A percentile compares a stretch with the other conserved stretches of the same genome.
Conservation (phyloP, 2,888 invertebrate genomes). For the Lepidonotus clava region DNA sequence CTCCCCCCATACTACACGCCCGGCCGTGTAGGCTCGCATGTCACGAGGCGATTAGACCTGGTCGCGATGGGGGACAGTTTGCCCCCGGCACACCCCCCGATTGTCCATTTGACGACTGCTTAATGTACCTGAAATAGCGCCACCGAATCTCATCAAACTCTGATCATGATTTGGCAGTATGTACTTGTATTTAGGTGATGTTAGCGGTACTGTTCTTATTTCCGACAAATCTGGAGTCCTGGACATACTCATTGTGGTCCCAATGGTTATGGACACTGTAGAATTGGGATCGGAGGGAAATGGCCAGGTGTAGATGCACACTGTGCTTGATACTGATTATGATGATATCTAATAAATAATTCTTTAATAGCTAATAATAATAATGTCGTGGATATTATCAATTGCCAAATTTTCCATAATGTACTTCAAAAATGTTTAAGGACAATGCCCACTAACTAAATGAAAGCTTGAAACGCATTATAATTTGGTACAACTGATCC, state of each 20-base stretch:
- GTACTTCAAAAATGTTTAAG: no score
- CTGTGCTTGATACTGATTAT: background rate
- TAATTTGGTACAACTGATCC: no score
- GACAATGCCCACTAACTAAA: no score
- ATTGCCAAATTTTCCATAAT: no score
- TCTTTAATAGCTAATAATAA: no score
- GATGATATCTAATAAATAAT: background rate
- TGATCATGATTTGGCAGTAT: conserved; percentile 12
- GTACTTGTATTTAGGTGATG: background rate
- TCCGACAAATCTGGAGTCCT: background rate
- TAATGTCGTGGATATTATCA: no score
- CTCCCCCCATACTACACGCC: background rate
- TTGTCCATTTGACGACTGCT: conserved; percentile 30
- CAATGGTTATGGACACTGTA: no score
- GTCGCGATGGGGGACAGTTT: background rate
- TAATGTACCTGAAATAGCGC: conserved; percentile 40
- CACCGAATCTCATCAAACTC: conserved; percentile 18
- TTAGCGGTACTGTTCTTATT: background rate
- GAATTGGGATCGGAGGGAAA: no score
- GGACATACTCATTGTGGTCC: background rate
- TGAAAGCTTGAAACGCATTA: no score
- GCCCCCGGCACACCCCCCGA: background rate
- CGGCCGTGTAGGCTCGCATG: conserved; percentile 25
- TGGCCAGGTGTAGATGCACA: background rate
- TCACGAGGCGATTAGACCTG: conserved; percentile 12